A percentile compares a stretch with the other conserved stretches of the same genome.
Conservation (phyloP, 2,797 vertebrate genomes). For the Loriculus beryllinus region DNA sequence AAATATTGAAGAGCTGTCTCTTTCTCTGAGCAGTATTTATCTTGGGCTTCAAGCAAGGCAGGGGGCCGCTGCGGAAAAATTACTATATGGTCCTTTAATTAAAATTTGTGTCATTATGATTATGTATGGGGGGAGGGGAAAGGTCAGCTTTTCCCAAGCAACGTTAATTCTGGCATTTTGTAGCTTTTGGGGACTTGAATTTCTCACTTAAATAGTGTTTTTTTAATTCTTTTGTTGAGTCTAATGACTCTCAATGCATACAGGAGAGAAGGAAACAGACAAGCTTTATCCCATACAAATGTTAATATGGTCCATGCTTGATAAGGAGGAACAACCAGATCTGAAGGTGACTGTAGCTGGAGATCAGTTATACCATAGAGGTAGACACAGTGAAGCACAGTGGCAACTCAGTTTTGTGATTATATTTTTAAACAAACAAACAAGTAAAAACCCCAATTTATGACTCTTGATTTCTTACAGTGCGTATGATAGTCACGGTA, state of each 20-base stretch:
- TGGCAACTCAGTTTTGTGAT: neutral
- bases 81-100: conserved; percentile 26
- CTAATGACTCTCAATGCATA: neutral
- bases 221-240: neutral
- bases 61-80: neutral
- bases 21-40: conserved; percentile 46
- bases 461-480: neutral
- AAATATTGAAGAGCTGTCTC: conserved; percentile 55
- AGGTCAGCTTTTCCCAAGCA: neutral
- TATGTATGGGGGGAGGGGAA: neutral
- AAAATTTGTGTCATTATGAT: conserved; percentile 29
- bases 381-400: neutral
- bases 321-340: neutral
- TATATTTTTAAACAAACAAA: neutral
- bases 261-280: neutral
- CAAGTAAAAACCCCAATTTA: neutral
- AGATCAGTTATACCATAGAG: neutral
- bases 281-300: neutral
- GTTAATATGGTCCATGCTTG: neutral
- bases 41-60: conserved; percentile 21
- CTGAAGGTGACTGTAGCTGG: neutral
- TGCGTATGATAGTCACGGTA: neutral
- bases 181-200: neutral
- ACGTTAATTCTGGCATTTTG: neutral
- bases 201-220: neutral